Evolutionary conservation across 1,140 invertebrate species (phyloP).

Genomic region (Mamestra configurata): DNA sequence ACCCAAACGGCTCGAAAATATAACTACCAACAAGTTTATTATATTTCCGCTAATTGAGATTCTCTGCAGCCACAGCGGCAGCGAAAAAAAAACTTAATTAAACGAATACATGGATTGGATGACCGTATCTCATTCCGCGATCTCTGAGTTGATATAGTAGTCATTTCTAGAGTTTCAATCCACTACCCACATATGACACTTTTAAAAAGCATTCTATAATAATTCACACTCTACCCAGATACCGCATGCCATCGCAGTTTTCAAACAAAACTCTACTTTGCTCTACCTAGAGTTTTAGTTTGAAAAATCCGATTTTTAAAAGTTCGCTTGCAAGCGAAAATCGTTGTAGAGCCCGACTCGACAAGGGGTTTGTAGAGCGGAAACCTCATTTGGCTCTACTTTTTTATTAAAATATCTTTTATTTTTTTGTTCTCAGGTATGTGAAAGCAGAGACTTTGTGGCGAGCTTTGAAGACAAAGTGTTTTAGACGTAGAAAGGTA

Average conservation of each 20-base stretch:
- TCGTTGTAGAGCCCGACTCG: slow-evolving; percentile 14
- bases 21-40: no score
- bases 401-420: slow-evolving; percentile 40
- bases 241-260: background rate
- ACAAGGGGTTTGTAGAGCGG: slow-evolving; percentile 28
- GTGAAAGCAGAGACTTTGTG: background rate
- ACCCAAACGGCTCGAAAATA: no score
- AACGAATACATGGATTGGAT: no score
- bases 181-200: background rate
- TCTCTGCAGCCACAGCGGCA: no score
- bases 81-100: no score
- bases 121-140: no score
- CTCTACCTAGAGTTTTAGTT: slow-evolving; percentile 15
- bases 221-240: background rate
- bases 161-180: no score
- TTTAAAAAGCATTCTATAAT: background rate
- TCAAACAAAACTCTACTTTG: slow-evolving; percentile 9
- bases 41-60: no score
- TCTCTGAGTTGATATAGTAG: no score
- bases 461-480: background rate
- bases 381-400: slow-evolving; percentile 35
- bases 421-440: slow-evolving; percentile 47
- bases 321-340: slow-evolving; percentile 7
- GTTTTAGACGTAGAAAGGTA: background rate
- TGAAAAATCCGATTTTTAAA: slow-evolving; percentile 14